These are phyloP conservation scores for Eclectus roratus DNA, from an alignment of 2,113 vertebrate species.

Conservation along the genomic window DNA sequence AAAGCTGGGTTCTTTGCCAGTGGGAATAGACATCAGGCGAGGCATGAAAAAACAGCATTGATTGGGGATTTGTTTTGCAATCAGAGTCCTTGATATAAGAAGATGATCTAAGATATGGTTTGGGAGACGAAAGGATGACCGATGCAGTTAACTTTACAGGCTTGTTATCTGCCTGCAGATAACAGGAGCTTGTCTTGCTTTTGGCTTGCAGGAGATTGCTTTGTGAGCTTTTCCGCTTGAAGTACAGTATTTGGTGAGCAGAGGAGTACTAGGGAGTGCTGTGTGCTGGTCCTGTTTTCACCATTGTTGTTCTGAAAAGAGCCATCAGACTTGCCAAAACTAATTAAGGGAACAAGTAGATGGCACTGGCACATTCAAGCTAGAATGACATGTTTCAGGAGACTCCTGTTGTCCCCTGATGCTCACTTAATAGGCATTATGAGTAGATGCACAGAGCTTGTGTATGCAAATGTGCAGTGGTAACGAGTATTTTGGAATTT, in stretches of 20 bases:
- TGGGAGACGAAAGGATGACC: background rate
- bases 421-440: background rate
- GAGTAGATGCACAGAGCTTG: background rate
- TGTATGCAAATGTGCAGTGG: background rate
- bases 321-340: constrained; percentile 35
- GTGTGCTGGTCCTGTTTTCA: background rate
- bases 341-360: constrained; percentile 32
- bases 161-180: background rate
- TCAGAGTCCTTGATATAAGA: background rate
- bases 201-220: background rate
- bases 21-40: background rate
- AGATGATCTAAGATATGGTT: background rate
- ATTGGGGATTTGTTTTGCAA: background rate
- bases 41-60: background rate
- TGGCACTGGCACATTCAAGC: background rate
- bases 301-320: constrained; percentile 1
- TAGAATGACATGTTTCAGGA: constrained; percentile 18
- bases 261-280: background rate
- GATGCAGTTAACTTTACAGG: background rate
- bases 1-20: background rate
- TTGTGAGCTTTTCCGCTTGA: background rate
- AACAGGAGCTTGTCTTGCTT: background rate
- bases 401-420: background rate
- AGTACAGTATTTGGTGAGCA: background rate
- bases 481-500: background rate